These are phyloP conservation scores for Calcarius lapponicus DNA, from an alignment of 2,797 vertebrate genomes.

Conservation along the genomic window DNA sequence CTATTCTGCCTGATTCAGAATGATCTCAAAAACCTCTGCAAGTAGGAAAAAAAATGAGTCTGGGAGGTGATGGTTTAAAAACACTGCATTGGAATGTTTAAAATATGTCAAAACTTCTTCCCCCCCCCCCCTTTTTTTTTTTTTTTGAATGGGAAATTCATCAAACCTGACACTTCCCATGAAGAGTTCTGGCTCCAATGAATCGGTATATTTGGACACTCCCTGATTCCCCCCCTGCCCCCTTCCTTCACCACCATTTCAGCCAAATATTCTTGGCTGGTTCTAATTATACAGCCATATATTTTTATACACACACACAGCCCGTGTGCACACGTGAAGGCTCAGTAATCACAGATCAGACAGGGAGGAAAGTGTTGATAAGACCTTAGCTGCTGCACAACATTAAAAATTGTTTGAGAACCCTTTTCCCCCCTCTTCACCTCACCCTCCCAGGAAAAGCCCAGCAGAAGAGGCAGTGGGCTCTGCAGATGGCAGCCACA, in stretches of 20 bases:
- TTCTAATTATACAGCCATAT: conserved; percentile 61
- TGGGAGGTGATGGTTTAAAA: conserved; percentile 54
- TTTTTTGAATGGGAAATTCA: conserved; percentile 36
- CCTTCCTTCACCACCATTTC: neutral
- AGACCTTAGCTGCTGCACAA: conserved; percentile 22
- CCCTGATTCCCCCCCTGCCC: neutral
- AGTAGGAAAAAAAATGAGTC: neutral
- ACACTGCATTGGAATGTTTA: conserved; percentile 4
- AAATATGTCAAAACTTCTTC: conserved; percentile 42
- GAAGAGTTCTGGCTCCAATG: conserved; percentile 32
- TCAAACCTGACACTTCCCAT: conserved; percentile 49
- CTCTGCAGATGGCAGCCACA: conserved; percentile 43
- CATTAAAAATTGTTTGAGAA: neutral
- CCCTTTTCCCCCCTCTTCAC: neutral
- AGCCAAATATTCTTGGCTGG: conserved; percentile 56
- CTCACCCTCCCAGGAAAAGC: neutral
- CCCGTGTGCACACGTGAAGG: neutral
- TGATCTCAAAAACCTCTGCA: conserved; percentile 5
- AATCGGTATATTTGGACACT: conserved; percentile 6
- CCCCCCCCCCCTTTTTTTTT: neutral
- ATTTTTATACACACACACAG: conserved; percentile 32
- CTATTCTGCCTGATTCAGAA: conserved; percentile 17
- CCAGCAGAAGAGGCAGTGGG: neutral
- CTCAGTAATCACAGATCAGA: neutral
- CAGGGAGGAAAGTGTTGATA: neutral